Evolutionary conservation across 2,888 invertebrate species (phyloP).

Genomic region (Aphodius sticticus): DNA sequence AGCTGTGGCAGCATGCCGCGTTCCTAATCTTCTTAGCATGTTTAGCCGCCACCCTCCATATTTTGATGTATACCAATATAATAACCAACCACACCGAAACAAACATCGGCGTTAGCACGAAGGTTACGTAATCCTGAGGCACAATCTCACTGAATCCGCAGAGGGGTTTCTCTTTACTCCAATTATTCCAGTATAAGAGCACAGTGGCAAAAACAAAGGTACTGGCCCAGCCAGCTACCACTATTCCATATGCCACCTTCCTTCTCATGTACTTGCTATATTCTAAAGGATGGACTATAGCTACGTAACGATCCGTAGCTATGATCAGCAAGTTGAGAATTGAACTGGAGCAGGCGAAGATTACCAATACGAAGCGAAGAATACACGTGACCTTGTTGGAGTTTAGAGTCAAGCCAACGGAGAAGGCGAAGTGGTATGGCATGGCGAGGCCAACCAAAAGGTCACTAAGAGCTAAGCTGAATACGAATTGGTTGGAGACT

Average conservation of each 20-base stretch:
- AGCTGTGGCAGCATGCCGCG: conserved; percentile 65
- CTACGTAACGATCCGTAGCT: conserved; percentile 81
- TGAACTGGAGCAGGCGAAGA: conserved; percentile 80
- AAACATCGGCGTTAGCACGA: conserved; percentile 74
- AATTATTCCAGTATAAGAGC: conserved; percentile 82
- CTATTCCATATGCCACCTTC: conserved; percentile 68
- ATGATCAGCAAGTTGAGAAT: conserved; percentile 81
- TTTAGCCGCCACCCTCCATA: conserved; percentile 79
- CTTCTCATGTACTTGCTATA: conserved; percentile 81
- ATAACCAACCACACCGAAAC: conserved; percentile 77
- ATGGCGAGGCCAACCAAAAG: conserved; percentile 78
- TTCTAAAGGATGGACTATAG: conserved; percentile 80
- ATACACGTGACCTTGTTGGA: conserved; percentile 71
- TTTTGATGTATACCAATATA: conserved; percentile 78
- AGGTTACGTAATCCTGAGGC: conserved; percentile 57
- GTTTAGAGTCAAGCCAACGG: conserved; percentile 64
- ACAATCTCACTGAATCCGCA: conserved; percentile 77
- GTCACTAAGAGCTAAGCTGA: conserved; percentile 82
- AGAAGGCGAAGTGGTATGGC: conserved; percentile 80
- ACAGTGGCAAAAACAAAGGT: conserved; percentile 73
- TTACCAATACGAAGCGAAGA: conserved; percentile 76
- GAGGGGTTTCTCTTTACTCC: conserved; percentile 60
- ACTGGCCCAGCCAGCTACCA: conserved; percentile 72
- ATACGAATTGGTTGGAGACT: conserved; percentile 80
- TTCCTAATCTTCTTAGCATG: conserved; percentile 74